Evolutionary conservation across 2,888 invertebrate species (phyloP).

Genomic region (Pseudanteris insignis): DNA sequence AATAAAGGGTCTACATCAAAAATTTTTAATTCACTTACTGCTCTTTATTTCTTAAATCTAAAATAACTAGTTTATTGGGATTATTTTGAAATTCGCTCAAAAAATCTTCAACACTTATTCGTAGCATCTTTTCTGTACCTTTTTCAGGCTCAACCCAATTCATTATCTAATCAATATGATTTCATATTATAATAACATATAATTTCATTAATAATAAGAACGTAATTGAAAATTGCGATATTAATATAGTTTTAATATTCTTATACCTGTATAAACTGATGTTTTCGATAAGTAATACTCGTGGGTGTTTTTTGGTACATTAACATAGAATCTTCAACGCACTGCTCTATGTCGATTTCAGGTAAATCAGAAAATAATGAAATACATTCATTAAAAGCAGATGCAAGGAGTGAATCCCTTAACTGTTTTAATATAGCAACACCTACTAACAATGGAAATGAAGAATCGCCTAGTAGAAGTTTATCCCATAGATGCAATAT

Average conservation of each 20-base stretch:
- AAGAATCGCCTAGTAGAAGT: slow-evolving; percentile 88
- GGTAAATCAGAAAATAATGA: slow-evolving; percentile 98
- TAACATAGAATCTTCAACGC: slow-evolving; percentile 86
- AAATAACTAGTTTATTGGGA: slow-evolving; percentile 70
- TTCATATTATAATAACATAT: no score
- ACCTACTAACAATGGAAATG: slow-evolving; percentile 94
- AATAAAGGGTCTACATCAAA: slow-evolving; percentile 42
- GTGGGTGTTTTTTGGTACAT: slow-evolving; percentile 87
- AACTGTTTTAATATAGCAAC: slow-evolving; percentile 91
- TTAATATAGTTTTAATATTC: no score
- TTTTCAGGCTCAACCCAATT: slow-evolving; percentile 60
- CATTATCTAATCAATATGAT: slow-evolving; percentile 54
- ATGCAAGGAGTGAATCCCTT: slow-evolving; percentile 81
- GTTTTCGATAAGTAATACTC: slow-evolving; percentile 86
- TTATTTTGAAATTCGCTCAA: slow-evolving; percentile 75
- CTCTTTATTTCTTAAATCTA: slow-evolving; percentile 76
- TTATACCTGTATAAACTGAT: slow-evolving; percentile 70
- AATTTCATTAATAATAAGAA: background rate
- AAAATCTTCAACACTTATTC: slow-evolving; percentile 88
- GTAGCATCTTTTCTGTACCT: slow-evolving; percentile 69
- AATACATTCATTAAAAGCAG: slow-evolving; percentile 98
- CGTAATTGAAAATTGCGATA: no score
- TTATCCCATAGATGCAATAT: slow-evolving; percentile 99
- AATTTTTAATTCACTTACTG: slow-evolving; percentile 67
- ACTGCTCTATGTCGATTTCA: slow-evolving; percentile 93